These are phyloP conservation scores for Scotopteryx bipunctaria DNA, from an alignment of 2,888 invertebrate species.

Conservation along the genomic window DNA sequence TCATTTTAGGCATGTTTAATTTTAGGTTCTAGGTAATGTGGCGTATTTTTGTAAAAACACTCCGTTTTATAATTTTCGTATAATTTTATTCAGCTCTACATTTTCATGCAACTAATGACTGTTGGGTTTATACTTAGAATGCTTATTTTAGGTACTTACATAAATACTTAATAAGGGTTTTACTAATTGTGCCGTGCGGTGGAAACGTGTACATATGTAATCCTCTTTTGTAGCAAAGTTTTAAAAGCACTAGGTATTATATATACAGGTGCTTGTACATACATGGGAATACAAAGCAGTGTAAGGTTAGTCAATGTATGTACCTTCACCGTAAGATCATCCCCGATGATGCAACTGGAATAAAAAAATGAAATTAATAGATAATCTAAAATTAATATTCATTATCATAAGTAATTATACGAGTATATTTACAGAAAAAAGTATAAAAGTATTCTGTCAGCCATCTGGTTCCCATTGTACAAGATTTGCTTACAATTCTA, in stretches of 20 bases:
- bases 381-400: neutral
- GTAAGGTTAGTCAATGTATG: constrained; percentile 37
- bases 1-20: constrained; percentile 26
- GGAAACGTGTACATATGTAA: neutral
- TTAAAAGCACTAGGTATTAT: constrained; percentile 21
- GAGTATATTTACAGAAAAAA: neutral
- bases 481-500: too few relatives aligned
- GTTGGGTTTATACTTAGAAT: neutral
- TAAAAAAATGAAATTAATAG: constrained; percentile 42
- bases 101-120: constrained; percentile 19
- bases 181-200: constrained; percentile 15
- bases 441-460: too few relatives aligned
- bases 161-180: neutral
- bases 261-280: constrained; percentile 24
- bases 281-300: constrained; percentile 39
- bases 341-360: constrained; percentile 65
- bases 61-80: neutral
- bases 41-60: neutral
- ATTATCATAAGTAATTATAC: neutral
- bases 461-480: too few relatives aligned
- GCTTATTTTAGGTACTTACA: neutral
- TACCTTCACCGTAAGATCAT: constrained; percentile 77
- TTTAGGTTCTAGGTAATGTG: neutral
- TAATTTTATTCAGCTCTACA: constrained; percentile 3
- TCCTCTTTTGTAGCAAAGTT: neutral